Evolutionary conservation across 2,888 invertebrate species (phyloP).

Genomic region (Creontiades dilutus): DNA sequence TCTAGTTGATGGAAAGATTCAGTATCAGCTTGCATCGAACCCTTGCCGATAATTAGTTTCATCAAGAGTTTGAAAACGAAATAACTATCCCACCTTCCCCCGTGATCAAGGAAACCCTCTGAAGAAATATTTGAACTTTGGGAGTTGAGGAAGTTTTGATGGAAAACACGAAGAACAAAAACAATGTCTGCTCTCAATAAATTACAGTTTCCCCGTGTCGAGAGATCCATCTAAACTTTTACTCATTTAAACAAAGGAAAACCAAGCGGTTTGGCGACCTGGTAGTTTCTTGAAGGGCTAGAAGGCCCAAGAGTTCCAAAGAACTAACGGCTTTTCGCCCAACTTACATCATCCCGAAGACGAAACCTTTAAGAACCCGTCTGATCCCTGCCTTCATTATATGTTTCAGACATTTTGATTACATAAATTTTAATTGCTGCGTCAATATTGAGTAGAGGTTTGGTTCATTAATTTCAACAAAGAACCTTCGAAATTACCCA

Average conservation of each 20-base stretch:
- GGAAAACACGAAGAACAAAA: conserved; percentile 55
- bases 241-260: conserved; percentile 43
- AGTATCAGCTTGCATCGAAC: background rate
- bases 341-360: background rate
- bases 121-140: conserved; percentile 44
- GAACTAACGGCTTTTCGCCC: conserved; percentile 31
- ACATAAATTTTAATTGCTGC: too few relatives aligned
- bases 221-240: conserved; percentile 61
- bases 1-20: background rate
- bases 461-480: too few relatives aligned
- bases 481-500: too few relatives aligned
- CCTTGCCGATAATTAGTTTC: background rate
- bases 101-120: background rate
- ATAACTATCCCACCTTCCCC: background rate
- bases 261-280: conserved; percentile 19
- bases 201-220: conserved; percentile 47
- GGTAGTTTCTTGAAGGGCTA: conserved; percentile 50
- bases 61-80: background rate
- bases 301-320: background rate
- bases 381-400: background rate
- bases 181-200: conserved; percentile 62
- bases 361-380: background rate
- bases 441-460: too few relatives aligned
- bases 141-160: conserved; percentile 50
- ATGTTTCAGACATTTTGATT: background rate